Conservation (phyloP, 2,113 vertebrate genomes). For the Genyomyrus donnyi region DNA sequence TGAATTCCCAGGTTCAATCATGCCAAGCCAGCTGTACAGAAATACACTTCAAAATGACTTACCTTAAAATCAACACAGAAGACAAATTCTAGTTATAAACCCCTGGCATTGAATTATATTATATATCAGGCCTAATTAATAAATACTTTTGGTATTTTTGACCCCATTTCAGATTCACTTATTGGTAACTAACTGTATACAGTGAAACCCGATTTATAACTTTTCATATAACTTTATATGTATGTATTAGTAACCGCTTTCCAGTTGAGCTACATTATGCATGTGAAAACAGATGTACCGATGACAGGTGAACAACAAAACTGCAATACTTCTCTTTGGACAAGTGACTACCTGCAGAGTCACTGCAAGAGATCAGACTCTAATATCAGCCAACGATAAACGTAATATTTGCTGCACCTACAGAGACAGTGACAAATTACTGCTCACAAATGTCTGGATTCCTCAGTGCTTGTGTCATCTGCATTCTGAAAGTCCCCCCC, state of each 20-base stretch:
- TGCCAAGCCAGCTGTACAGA: neutral
- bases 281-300: neutral
- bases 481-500: neutral
- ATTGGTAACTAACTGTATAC: neutral
- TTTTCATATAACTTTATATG: neutral
- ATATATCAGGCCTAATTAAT: neutral
- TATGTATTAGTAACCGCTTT: neutral
- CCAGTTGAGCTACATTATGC: neutral
- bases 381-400: neutral
- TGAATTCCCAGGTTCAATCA: neutral
- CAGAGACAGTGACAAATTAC: neutral
- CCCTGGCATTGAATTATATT: neutral
- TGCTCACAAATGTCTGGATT: neutral
- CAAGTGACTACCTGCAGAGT: neutral
- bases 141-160: neutral
- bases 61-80: neutral
- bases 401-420: neutral
- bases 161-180: neutral
- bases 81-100: neutral
- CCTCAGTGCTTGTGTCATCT: neutral
- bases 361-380: neutral
- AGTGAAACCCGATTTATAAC: neutral
- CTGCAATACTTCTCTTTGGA: neutral
- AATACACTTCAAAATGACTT: neutral
- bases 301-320: neutral